Evolutionary conservation across 2,797 vertebrate species (phyloP).

Genomic region (Poliocrania exsul): DNA sequence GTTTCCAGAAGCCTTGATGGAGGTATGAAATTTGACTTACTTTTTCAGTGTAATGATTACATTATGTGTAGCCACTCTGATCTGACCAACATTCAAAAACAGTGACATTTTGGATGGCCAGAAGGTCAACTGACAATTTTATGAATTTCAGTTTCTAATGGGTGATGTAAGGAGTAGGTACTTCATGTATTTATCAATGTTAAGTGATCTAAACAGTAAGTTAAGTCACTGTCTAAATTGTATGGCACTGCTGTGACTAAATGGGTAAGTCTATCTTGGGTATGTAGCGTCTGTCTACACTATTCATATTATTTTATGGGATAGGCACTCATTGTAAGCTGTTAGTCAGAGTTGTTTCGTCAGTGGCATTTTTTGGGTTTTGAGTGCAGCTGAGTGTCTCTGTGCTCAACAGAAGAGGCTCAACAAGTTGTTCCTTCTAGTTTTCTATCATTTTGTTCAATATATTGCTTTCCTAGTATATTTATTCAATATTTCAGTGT

Average conservation of each 20-base stretch:
- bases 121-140: background rate
- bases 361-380: background rate
- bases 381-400: background rate
- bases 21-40: slow-evolving; percentile 75
- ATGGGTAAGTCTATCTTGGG: background rate
- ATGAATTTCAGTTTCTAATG: background rate
- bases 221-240: background rate
- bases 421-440: background rate
- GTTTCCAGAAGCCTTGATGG: slow-evolving; percentile 94
- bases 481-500: background rate
- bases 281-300: background rate
- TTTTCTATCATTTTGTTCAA: background rate
- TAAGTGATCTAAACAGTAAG: background rate
- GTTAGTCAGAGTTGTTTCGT: background rate
- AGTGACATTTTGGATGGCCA: rapidly evolving
- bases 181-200: background rate
- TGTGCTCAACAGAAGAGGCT: background rate
- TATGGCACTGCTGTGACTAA: background rate
- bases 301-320: background rate
- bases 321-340: background rate
- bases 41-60: background rate
- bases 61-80: background rate
- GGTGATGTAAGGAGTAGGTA: background rate
- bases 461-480: background rate
- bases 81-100: background rate